phyloP scores from a whole-genome alignment of 2,797 vertebrate genomes.

The Coranthus polyacanthus region DNA sequence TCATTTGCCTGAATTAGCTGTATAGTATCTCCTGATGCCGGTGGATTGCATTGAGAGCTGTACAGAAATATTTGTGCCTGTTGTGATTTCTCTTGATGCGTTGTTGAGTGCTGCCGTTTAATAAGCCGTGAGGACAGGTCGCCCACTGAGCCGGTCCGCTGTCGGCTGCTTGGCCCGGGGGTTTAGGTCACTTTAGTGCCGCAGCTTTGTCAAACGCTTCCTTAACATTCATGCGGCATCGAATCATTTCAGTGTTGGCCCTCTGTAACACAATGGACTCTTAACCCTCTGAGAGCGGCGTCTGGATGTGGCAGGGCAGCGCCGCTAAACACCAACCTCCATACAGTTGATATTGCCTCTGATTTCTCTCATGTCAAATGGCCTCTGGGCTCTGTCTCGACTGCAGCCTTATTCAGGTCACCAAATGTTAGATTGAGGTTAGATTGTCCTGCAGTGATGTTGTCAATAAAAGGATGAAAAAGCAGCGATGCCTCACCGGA shows the following conservation, averaged over 20 bases:
- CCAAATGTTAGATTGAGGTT: conserved; percentile 32
- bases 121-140: conserved; percentile 60
- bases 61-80: conserved; percentile 76
- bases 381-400: conserved; percentile 22
- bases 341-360: conserved; percentile 42
- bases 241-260: conserved; percentile 51
- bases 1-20: conserved; percentile 79
- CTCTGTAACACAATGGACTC: conserved; percentile 56
- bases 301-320: conserved; percentile 23
- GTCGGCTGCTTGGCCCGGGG: conserved; percentile 52
- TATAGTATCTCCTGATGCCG: conserved; percentile 70
- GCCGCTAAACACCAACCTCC: too few relatives aligned
- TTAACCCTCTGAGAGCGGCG: conserved; percentile 43
- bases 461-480: conserved; percentile 32
- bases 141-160: conserved; percentile 29
- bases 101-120: conserved; percentile 64
- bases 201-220: conserved; percentile 70
- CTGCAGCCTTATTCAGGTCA: conserved; percentile 59
- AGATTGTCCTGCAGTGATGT: conserved; percentile 24
- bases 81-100: conserved; percentile 74
- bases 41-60: conserved; percentile 60
- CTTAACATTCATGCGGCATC: conserved; percentile 70
- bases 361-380: conserved; percentile 37
- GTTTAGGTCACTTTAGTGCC: conserved; percentile 67
- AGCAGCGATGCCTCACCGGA: conserved; percentile 11